Conservation (phyloP, 1,140 invertebrate species). For the Mizuhopecten yessoensis region DNA sequence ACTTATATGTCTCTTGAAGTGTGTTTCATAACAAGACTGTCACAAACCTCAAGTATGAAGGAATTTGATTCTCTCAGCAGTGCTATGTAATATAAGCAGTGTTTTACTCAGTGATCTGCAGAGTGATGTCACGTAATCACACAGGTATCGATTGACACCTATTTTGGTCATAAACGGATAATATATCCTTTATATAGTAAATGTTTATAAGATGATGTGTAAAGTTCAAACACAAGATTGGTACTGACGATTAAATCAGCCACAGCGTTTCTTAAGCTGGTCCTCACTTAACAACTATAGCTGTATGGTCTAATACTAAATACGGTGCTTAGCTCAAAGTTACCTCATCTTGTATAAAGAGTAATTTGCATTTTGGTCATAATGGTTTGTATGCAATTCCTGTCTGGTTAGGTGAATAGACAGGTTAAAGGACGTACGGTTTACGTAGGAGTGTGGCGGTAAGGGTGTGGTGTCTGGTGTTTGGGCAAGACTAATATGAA, state of each 20-base stretch:
- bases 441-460: neutral
- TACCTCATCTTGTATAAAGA: neutral
- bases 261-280: neutral
- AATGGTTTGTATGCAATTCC: neutral
- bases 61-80: too few relatives aligned
- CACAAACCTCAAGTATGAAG: too few relatives aligned
- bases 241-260: neutral
- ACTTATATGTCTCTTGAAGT: too few relatives aligned
- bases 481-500: neutral
- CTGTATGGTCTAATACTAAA: neutral
- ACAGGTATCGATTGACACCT: too few relatives aligned
- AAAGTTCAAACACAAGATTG: neutral
- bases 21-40: too few relatives aligned
- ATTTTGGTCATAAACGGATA: too few relatives aligned
- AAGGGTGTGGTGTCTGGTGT: neutral
- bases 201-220: neutral
- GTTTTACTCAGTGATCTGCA: too few relatives aligned
- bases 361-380: neutral
- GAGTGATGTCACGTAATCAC: too few relatives aligned
- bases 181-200: too few relatives aligned
- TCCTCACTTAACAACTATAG: constrained; percentile 7
- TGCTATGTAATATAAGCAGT: too few relatives aligned
- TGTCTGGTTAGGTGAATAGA: neutral
- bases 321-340: neutral
- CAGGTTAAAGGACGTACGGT: neutral